phyloP scores from a whole-genome alignment of 2,888 invertebrate genomes.

The Scelioninae gen. 1 region DNA sequence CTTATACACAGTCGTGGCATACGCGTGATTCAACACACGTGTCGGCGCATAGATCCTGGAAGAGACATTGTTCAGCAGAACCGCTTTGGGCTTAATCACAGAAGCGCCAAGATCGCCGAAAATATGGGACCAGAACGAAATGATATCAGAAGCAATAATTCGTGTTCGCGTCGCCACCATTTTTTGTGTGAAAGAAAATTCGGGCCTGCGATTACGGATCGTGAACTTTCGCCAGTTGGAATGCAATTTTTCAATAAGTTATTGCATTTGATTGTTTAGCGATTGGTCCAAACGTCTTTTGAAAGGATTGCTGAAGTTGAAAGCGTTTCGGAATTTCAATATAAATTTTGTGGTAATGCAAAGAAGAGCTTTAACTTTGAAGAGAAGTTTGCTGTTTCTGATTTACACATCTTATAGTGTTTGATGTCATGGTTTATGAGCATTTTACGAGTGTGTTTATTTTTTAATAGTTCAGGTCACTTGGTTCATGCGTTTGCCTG shows the following conservation, averaged over 20 bases:
- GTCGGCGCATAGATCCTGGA: slow-evolving; percentile 70
- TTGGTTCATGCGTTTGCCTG: no score
- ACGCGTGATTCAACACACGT: slow-evolving; percentile 71
- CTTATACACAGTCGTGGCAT: slow-evolving; percentile 73
- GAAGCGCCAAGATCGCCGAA: slow-evolving; percentile 72
- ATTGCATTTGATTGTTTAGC: slow-evolving; percentile 10
- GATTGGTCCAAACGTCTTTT: slow-evolving; percentile 1
- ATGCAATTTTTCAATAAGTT: slow-evolving; percentile 32
- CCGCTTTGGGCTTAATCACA: slow-evolving; percentile 71
- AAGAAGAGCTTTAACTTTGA: neutral
- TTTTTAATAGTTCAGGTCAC: no score
- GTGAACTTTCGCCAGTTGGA: slow-evolving; percentile 17
- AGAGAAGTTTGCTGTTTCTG: no score
- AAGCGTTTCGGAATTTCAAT: slow-evolving; percentile 6
- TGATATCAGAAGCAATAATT: slow-evolving; percentile 74
- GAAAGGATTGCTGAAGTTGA: neutral
- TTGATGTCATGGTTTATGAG: no score
- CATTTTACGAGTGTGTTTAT: no score
- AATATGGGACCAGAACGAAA: slow-evolving; percentile 73
- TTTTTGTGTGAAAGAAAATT: slow-evolving; percentile 46
- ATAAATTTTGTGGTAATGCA: slow-evolving; percentile 1
- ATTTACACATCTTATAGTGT: no score
- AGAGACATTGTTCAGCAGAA: slow-evolving; percentile 67
- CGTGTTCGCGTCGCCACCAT: slow-evolving; percentile 60
- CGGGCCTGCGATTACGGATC: slow-evolving; percentile 9